A percentile compares a stretch with the other conserved stretches of the same genome.
Conservation (phyloP, 1,140 invertebrate species). For the Acromyrmex heyeri region DNA sequence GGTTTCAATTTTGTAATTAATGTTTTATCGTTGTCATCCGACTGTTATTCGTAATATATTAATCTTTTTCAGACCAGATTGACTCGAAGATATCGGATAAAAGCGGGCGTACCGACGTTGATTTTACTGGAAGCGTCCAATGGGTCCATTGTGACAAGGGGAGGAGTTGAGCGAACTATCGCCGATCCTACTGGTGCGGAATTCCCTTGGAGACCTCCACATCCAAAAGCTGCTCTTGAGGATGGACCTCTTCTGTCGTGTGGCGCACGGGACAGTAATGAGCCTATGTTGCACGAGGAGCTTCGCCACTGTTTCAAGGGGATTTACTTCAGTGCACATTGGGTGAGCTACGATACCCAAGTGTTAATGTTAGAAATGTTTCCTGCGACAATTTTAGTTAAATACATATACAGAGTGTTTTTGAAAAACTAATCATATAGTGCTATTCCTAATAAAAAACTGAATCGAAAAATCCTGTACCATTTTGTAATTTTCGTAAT, state of each 20-base stretch:
- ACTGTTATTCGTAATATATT: conserved; percentile 1
- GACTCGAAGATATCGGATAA: conserved; percentile 91
- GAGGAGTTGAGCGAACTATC: conserved; percentile 90
- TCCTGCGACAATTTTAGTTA: neutral
- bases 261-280: conserved; percentile 85
- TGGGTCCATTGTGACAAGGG: conserved; percentile 88
- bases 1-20: neutral
- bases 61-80: conserved; percentile 89
- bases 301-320: conserved; percentile 89
- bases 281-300: conserved; percentile 87
- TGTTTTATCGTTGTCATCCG: neutral
- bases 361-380: conserved; percentile 10
- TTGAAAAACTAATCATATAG: no score
- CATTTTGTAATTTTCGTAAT: no score
- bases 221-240: conserved; percentile 87
- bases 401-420: neutral
- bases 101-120: conserved; percentile 91
- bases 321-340: conserved; percentile 94
- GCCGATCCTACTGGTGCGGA: conserved; percentile 89
- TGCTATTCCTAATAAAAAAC: no score
- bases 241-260: conserved; percentile 89
- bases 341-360: conserved; percentile 87
- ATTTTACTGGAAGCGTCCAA: conserved; percentile 90
- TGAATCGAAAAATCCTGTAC: no score
- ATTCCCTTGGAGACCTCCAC: conserved; percentile 92